A percentile compares a stretch with the other conserved stretches of the same genome.
phyloP scores from a whole-genome alignment of 2,113 vertebrate species.

The Ochotona princeps region DNA sequence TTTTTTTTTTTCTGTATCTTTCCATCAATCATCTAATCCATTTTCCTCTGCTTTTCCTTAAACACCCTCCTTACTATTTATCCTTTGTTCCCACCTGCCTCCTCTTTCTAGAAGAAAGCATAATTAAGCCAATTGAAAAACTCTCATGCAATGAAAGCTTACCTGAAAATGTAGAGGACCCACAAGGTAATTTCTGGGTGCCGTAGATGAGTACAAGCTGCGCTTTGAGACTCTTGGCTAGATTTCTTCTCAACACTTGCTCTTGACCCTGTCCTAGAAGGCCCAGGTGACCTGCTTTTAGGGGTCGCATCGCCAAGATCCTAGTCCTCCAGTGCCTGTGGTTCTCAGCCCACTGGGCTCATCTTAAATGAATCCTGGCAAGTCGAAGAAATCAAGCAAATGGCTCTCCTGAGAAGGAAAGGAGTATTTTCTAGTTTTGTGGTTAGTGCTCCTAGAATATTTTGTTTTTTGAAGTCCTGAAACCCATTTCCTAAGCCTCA shows the following conservation, averaged over 20 bases:
- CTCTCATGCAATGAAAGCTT: slow-evolving; percentile 89
- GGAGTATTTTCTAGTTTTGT: background rate
- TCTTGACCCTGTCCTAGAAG: background rate
- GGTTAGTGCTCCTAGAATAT: background rate
- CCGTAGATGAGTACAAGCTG: background rate
- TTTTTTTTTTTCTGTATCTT: slow-evolving; percentile 31
- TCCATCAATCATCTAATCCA: slow-evolving; percentile 26
- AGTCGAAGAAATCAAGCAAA: background rate
- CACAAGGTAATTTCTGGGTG: slow-evolving; percentile 88
- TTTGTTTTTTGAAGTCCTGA: slow-evolving; percentile 14
- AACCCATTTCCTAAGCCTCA: background rate
- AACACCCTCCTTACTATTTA: slow-evolving; percentile 38
- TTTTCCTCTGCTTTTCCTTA: slow-evolving; percentile 52
- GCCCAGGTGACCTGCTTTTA: background rate
- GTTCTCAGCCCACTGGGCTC: background rate
- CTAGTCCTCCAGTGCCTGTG: background rate
- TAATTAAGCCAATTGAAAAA: slow-evolving; percentile 89
- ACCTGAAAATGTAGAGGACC: slow-evolving; percentile 90
- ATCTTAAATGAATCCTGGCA: slow-evolving; percentile 48
- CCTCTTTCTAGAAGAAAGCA: slow-evolving; percentile 88
- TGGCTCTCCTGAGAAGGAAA: background rate
- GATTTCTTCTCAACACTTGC: background rate
- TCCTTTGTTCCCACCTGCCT: slow-evolving; percentile 71
- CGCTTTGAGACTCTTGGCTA: background rate
- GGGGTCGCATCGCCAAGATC: background rate